Conservation (phyloP, 1,140 invertebrate genomes). For the Spodoptera litura region DNA sequence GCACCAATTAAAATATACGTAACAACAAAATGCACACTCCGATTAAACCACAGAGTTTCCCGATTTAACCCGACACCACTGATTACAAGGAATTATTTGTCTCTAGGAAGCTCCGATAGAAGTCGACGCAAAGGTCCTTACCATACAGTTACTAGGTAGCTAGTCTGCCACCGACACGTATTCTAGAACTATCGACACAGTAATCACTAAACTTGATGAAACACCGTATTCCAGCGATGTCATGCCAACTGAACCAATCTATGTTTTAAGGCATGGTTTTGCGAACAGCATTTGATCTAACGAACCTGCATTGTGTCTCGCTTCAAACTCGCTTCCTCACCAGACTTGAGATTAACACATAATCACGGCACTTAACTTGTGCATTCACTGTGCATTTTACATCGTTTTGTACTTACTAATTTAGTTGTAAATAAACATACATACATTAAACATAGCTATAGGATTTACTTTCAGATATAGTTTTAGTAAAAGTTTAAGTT, state of each 20-base stretch:
- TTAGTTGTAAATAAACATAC: constrained; percentile 47
- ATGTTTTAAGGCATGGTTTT: constrained; percentile 80
- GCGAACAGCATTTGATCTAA: constrained; percentile 70
- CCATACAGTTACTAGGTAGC: constrained; percentile 61
- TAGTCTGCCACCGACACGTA: constrained; percentile 48
- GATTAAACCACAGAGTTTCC: background rate
- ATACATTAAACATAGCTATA: constrained; percentile 19
- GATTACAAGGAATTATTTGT: constrained; percentile 33
- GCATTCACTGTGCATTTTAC: constrained; percentile 51
- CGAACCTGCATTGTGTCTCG: constrained; percentile 60
- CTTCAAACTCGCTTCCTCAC: constrained; percentile 51
- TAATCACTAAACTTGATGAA: constrained; percentile 21
- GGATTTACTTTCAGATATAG: constrained; percentile 18
- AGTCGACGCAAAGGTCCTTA: constrained; percentile 46
- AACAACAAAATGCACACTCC: background rate
- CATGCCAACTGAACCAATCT: constrained; percentile 68
- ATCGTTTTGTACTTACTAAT: constrained; percentile 47
- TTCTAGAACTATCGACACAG: constrained; percentile 18
- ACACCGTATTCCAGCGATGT: constrained; percentile 65
- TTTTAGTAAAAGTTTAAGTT: background rate
- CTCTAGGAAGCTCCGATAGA: constrained; percentile 54
- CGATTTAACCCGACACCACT: constrained; percentile 19
- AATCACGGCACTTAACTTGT: constrained; percentile 49
- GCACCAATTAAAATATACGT: background rate
- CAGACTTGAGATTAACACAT: constrained; percentile 52